phyloP scores from a whole-genome alignment of 2,797 vertebrate genomes.

The Vireo griseus region DNA sequence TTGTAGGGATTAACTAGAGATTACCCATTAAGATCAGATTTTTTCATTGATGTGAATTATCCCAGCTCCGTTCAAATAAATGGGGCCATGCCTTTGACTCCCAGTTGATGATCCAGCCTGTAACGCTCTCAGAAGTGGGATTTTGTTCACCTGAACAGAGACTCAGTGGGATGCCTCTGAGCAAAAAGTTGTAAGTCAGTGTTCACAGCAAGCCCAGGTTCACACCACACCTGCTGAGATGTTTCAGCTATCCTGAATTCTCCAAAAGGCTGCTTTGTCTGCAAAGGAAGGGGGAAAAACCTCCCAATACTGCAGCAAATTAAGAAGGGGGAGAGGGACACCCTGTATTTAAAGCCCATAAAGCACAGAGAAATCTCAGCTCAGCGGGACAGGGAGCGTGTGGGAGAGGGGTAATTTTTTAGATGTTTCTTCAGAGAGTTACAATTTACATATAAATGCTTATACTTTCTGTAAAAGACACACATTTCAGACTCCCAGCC shows the following conservation, averaged over 20 bases:
- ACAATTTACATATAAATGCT: background rate
- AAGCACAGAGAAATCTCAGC: background rate
- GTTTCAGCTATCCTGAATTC: background rate
- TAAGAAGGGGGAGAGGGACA: background rate
- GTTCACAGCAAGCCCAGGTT: conserved; percentile 18
- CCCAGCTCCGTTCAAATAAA: background rate
- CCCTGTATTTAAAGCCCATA: conserved; percentile 1
- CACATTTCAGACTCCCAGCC: background rate
- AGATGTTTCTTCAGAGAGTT: background rate
- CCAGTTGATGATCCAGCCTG: background rate
- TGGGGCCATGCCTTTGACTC: background rate
- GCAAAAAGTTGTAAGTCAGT: background rate
- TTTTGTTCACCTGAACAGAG: conserved; percentile 39
- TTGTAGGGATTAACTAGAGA: background rate
- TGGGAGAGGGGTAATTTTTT: background rate
- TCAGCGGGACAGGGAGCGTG: background rate
- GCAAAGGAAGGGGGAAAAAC: background rate
- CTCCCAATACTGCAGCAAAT: background rate
- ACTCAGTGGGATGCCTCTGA: background rate
- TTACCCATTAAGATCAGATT: background rate
- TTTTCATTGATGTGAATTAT: background rate
- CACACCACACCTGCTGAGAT: conserved; percentile 31
- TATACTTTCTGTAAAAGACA: background rate
- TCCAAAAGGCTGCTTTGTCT: background rate
- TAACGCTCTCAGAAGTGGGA: background rate